These are phyloP conservation scores for Pristis pectinata DNA, from an alignment of 2,797 vertebrate species.

Conservation along the genomic window DNA sequence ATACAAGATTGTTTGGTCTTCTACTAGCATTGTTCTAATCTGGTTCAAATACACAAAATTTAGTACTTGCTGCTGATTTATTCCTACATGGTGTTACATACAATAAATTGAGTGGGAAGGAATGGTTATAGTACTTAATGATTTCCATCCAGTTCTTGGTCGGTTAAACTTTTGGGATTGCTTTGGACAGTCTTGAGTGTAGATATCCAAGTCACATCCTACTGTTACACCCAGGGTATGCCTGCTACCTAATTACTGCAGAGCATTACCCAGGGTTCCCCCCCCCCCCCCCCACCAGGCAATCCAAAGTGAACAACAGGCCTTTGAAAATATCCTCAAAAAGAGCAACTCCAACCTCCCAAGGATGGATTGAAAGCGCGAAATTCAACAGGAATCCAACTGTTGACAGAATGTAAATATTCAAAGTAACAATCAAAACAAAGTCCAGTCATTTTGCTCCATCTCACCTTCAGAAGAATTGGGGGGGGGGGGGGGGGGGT, in stretches of 20 bases:
- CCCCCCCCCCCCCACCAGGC: too few relatives aligned
- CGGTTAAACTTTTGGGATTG: background rate
- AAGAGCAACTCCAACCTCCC: background rate
- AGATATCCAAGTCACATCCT: background rate
- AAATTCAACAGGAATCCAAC: background rate
- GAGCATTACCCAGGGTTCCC: background rate
- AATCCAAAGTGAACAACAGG: background rate
- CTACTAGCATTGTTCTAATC: background rate
- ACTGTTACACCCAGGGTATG: too few relatives aligned
- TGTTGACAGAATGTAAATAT: background rate
- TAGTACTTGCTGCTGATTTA: background rate
- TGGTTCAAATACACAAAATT: background rate
- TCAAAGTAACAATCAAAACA: background rate
- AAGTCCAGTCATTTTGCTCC: background rate
- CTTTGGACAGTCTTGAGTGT: background rate
- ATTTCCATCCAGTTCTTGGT: background rate
- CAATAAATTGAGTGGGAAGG: background rate
- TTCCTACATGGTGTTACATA: background rate
- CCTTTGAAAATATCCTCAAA: background rate
- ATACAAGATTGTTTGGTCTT: background rate
- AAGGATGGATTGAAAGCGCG: background rate
- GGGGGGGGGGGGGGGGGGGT: background rate
- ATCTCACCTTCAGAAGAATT: background rate
- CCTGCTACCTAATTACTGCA: background rate
- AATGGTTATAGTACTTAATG: background rate